phyloP scores from a whole-genome alignment of 1,140 invertebrate species.

The Drosophila orosa region DNA sequence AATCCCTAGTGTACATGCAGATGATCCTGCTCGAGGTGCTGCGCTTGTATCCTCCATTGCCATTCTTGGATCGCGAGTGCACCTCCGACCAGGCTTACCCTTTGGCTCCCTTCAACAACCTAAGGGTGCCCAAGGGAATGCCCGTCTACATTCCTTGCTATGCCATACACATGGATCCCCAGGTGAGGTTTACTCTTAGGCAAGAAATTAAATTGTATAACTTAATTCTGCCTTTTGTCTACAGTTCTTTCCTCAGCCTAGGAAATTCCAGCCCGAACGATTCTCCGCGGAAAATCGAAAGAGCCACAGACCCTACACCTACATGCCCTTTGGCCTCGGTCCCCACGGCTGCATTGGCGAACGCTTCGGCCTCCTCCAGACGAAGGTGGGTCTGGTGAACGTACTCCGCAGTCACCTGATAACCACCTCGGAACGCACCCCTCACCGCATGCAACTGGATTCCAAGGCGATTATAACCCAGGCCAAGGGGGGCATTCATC shows the following conservation, averaged over 20 bases:
- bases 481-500: slow-evolving; percentile 67
- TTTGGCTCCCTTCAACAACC: slow-evolving; percentile 60
- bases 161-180: slow-evolving; percentile 76
- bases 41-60: slow-evolving; percentile 86
- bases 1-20: slow-evolving; percentile 84
- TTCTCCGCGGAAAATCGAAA: slow-evolving; percentile 85
- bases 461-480: slow-evolving; percentile 75
- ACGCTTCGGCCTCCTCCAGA: slow-evolving; percentile 69
- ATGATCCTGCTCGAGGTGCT: slow-evolving; percentile 85
- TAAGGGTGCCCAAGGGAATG: slow-evolving; percentile 69
- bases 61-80: slow-evolving; percentile 85
- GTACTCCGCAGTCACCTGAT: slow-evolving; percentile 75
- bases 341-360: slow-evolving; percentile 91
- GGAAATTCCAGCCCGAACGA: slow-evolving; percentile 88
- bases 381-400: slow-evolving; percentile 74
- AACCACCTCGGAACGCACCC: slow-evolving; percentile 62
- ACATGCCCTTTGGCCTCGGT: slow-evolving; percentile 92
- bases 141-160: slow-evolving; percentile 76
- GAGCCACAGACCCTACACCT: slow-evolving; percentile 85
- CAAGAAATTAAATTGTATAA: neutral
- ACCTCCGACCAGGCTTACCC: slow-evolving; percentile 62
- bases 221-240: too few species aligned
- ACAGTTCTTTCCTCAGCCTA: slow-evolving; percentile 88
- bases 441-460: slow-evolving; percentile 61
- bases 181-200: slow-evolving; percentile 40